Conservation (phyloP, 2,888 invertebrate genomes). For the Alcis repandata region DNA sequence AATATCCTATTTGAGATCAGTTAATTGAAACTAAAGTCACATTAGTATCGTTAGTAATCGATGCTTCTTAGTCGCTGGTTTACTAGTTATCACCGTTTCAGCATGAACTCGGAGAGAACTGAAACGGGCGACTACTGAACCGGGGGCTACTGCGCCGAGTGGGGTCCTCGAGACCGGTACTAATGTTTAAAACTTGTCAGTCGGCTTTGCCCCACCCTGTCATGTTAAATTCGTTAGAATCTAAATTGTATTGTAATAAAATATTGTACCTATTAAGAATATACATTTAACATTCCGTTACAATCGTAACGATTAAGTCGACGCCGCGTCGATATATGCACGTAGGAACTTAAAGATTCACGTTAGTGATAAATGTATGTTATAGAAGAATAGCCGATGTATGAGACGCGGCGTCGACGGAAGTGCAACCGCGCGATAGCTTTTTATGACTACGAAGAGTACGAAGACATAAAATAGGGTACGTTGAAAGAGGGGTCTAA, state of each 20-base stretch:
- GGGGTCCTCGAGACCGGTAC: conserved; percentile 26
- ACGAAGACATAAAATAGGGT: neutral
- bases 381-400: neutral
- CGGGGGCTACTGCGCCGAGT: conserved; percentile 36
- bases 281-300: conserved; percentile 30
- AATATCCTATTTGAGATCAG: conserved; percentile 60
- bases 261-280: conserved; percentile 33
- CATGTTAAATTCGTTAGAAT: conserved; percentile 43
- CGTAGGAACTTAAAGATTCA: conserved; percentile 23
- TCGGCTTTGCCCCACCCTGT: conserved; percentile 52
- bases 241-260: conserved; percentile 27
- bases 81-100: conserved; percentile 40
- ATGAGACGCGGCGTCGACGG: conserved; percentile 7
- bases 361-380: conserved; percentile 5
- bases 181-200: conserved; percentile 23
- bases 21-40: conserved; percentile 52
- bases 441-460: conserved; percentile 3
- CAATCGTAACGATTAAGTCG: conserved; percentile 13
- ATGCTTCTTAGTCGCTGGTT: conserved; percentile 13
- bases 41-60: conserved; percentile 44
- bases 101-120: too few species aligned
- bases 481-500: too few species aligned
- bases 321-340: conserved; percentile 7
- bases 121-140: conserved; percentile 35
- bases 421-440: conserved; percentile 13